These are phyloP conservation scores for Balaenoptera acutorostrata DNA, from an alignment of 2,113 vertebrate genomes.

Conservation along the genomic window DNA sequence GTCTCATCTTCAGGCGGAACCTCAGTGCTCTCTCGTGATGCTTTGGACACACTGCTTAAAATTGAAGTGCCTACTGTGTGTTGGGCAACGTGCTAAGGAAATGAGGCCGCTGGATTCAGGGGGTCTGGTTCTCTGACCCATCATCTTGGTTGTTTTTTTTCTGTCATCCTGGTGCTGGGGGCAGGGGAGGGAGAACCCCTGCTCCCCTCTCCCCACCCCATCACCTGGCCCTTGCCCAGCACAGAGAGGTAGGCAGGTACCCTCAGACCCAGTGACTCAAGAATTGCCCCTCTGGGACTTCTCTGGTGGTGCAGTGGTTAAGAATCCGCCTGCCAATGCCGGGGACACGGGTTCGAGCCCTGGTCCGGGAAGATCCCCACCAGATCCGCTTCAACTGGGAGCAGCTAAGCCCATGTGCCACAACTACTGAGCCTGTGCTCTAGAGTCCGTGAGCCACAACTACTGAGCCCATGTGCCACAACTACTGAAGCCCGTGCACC, in stretches of 20 bases:
- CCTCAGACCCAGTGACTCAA: neutral
- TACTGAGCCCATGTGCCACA: too few relatives aligned
- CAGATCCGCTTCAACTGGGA: too few relatives aligned
- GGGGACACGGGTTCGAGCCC: too few relatives aligned
- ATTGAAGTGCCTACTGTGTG: rapidly evolving
- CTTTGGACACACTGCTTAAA: neutral
- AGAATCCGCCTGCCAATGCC: too few relatives aligned
- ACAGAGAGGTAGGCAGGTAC: neutral
- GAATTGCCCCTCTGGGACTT: neutral
- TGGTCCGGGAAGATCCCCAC: too few relatives aligned
- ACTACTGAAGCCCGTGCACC: too few relatives aligned
- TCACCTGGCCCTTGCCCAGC: neutral
- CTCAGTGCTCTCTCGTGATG: rapidly evolving
- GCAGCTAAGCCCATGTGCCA: too few relatives aligned
- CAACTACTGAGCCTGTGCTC: too few relatives aligned
- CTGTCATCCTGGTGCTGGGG: neutral
- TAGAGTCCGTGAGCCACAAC: too few relatives aligned
- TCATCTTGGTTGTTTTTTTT: neutral
- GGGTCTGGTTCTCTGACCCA: neutral
- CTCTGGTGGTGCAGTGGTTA: too few relatives aligned
- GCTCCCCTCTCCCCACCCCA: neutral
- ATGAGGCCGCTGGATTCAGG: neutral
- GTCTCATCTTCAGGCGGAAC: neutral
- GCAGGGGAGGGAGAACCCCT: neutral
- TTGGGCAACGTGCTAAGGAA: neutral